A percentile compares a stretch with the other conserved stretches of the same genome.
Conservation (phyloP, 2,113 vertebrate genomes). For the Dolichallabes microphthalmus region DNA sequence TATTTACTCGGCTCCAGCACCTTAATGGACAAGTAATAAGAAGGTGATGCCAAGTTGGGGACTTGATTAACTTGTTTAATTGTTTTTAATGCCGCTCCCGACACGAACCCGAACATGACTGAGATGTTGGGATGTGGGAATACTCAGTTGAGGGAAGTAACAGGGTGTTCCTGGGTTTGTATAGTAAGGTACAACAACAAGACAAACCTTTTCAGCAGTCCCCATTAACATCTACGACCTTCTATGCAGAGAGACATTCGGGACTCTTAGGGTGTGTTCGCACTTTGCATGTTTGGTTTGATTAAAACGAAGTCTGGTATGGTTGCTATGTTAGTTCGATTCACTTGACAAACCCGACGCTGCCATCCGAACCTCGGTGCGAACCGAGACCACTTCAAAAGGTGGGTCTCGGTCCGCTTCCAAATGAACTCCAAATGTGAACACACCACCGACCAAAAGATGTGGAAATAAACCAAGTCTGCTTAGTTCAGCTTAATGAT, state of each 20-base stretch:
- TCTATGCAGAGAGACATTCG: neutral
- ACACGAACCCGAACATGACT: neutral
- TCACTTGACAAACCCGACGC: no score
- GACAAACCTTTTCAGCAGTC: neutral
- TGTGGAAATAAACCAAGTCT: no score
- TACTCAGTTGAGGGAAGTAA: constrained; percentile 21
- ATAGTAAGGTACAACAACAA: neutral
- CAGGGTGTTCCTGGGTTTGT: neutral
- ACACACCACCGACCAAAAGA: no score
- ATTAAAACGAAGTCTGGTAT: no score
- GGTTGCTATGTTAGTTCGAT: no score
- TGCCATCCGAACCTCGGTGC: no score
- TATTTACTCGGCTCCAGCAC: neutral
- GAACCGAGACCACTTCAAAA: no score
- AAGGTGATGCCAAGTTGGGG: neutral
- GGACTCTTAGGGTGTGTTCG: no score
- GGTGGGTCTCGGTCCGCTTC: no score
- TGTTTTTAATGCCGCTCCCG: neutral
- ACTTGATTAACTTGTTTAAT: neutral
- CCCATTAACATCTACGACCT: neutral
- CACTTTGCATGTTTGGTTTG: no score
- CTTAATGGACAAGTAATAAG: neutral
- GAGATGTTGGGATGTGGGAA: constrained; percentile 37
- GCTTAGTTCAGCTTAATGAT: no score
- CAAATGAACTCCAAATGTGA: no score